phyloP scores from a whole-genome alignment of 2,797 vertebrate species.

The Anabas testudineus region DNA sequence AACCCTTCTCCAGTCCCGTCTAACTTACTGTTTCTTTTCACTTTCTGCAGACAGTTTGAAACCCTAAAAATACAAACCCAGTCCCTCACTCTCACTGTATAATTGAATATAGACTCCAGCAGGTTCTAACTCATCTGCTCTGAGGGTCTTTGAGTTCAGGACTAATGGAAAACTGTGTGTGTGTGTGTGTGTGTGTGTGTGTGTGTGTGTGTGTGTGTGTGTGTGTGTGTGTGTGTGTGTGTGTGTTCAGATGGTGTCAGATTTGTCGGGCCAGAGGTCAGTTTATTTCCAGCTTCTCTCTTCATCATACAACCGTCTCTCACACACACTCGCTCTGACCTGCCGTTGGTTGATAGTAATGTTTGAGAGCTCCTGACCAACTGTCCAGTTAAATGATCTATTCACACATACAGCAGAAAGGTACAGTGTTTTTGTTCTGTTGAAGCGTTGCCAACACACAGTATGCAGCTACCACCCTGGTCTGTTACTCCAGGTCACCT shows the following conservation, averaged over 20 bases:
- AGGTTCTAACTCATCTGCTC: slow-evolving; percentile 27
- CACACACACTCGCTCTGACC: slow-evolving; percentile 22
- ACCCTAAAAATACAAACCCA: slow-evolving; percentile 64
- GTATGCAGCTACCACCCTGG: too few species aligned
- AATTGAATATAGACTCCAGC: slow-evolving; percentile 48
- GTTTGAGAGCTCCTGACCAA: background rate
- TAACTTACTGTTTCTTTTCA: too few species aligned
- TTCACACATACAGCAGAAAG: background rate
- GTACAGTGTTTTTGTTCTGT: background rate
- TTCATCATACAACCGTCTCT: slow-evolving; percentile 52
- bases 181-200: slow-evolving; percentile 35
- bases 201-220: slow-evolving; percentile 41
- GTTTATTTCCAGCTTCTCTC: slow-evolving; percentile 75
- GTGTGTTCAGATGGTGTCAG: slow-evolving; percentile 65
- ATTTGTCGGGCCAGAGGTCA: slow-evolving; percentile 73
- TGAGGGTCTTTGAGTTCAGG: slow-evolving; percentile 70
- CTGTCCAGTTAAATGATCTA: background rate
- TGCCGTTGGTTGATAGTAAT: slow-evolving; percentile 2
- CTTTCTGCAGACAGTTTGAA: slow-evolving; percentile 25
- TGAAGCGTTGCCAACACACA: too few species aligned
- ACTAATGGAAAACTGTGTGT: slow-evolving; percentile 60
- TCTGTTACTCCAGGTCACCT: too few species aligned
- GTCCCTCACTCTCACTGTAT: slow-evolving; percentile 22
- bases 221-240: slow-evolving; percentile 36
- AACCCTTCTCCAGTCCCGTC: slow-evolving; percentile 4